These are phyloP conservation scores for Diplazon laetatorius DNA, from an alignment of 2,888 invertebrate genomes.

Conservation along the genomic window DNA sequence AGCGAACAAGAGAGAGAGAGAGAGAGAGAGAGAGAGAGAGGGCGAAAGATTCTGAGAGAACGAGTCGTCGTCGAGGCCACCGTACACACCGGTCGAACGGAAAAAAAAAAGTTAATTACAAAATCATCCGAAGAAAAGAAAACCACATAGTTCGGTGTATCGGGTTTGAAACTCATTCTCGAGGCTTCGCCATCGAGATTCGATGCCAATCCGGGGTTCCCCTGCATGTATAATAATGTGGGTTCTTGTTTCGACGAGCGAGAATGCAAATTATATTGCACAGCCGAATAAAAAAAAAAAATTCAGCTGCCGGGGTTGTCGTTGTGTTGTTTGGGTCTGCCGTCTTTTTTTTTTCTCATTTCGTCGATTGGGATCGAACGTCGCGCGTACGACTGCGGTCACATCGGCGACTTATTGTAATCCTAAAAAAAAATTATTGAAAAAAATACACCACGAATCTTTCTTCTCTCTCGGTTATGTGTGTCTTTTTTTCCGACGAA, in stretches of 20 bases:
- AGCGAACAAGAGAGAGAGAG: slow-evolving; percentile 18
- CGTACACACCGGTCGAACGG: slow-evolving; percentile 51
- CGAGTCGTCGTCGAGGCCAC: slow-evolving; percentile 34
- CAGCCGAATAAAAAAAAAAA: slow-evolving; percentile 75
- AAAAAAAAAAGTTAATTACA: slow-evolving; percentile 78
- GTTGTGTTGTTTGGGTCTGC: slow-evolving; percentile 33
- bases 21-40: slow-evolving; percentile 17
- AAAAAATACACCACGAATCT: slow-evolving; percentile 56
- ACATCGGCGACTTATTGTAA: slow-evolving; percentile 66
- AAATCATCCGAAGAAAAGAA: slow-evolving; percentile 75
- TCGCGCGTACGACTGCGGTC: slow-evolving; percentile 60
- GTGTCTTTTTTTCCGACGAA: slow-evolving; percentile 26
- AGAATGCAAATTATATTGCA: slow-evolving; percentile 81
- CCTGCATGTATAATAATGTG: slow-evolving; percentile 76
- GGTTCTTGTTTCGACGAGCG: slow-evolving; percentile 75
- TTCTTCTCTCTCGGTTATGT: slow-evolving; percentile 2
- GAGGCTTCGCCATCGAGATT: slow-evolving; percentile 64
- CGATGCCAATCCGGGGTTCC: slow-evolving; percentile 74
- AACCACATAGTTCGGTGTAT: slow-evolving; percentile 63
- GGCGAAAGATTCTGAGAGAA: slow-evolving; percentile 30
- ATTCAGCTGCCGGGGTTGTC: slow-evolving; percentile 71
- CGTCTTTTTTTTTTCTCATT: neutral
- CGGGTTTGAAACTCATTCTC: neutral
- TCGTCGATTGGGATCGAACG: neutral
- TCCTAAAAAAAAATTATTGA: no score